Conservation (phyloP, 2,797 vertebrate genomes). For the Epinephelus malabaricus region DNA sequence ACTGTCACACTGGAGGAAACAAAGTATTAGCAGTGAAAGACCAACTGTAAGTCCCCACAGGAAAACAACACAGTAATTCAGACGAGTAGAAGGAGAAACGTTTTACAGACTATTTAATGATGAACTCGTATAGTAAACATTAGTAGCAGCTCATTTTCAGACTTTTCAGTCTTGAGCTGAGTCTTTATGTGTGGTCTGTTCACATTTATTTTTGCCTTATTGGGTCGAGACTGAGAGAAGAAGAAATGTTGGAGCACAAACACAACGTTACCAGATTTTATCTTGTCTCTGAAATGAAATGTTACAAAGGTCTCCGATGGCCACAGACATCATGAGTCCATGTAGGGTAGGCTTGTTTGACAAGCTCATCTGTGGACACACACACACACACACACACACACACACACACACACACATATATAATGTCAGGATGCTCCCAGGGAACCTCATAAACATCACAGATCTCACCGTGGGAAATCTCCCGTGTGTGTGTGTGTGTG, state of each 20-base stretch:
- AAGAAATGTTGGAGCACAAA: not conserved
- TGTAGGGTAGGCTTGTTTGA: slow-evolving; percentile 16
- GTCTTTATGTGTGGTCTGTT: not conserved
- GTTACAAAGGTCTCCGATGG: not conserved
- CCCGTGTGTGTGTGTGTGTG: not conserved
- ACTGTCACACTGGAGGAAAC: no score
- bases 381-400: slow-evolving; percentile 2
- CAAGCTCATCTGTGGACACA: slow-evolving; percentile 28
- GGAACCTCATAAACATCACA: slow-evolving; percentile 14
- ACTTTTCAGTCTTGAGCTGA: not conserved
- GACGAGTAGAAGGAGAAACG: no score
- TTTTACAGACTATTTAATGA: not conserved
- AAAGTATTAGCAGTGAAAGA: no score
- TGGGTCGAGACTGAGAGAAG: not conserved
- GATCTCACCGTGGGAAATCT: no score
- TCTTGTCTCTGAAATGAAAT: slow-evolving; percentile 16
- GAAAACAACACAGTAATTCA: no score
- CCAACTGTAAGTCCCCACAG: no score
- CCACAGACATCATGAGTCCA: slow-evolving; percentile 9
- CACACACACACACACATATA: not conserved
- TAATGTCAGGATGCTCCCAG: slow-evolving; percentile 18
- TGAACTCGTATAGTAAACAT: no score
- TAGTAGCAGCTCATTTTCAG: not conserved
- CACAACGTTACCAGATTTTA: not conserved
- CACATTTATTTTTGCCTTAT: not conserved